Evolutionary conservation across 2,888 invertebrate genomes (phyloP).

Genomic region (Drosophila tripunctata): DNA sequence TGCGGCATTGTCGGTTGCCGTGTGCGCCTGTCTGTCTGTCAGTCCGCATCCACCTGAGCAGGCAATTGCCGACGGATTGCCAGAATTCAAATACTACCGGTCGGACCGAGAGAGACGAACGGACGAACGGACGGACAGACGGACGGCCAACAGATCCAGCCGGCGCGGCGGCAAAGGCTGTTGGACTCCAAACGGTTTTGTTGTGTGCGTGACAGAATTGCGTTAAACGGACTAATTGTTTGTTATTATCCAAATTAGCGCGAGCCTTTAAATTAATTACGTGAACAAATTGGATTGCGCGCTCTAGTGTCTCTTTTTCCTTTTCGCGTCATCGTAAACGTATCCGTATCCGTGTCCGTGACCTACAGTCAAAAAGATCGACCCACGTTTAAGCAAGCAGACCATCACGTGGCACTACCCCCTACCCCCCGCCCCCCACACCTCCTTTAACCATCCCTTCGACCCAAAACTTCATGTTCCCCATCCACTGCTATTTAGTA

Average conservation of each 20-base stretch:
- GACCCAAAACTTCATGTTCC: neutral
- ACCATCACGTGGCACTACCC: conserved; percentile 49
- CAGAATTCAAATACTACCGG: conserved; percentile 12
- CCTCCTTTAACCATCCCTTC: no score
- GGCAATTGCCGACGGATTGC: conserved; percentile 25
- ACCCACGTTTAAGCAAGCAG: conserved; percentile 38
- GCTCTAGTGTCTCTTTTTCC: conserved; percentile 11
- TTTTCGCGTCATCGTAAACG: neutral
- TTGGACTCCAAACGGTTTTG: neutral
- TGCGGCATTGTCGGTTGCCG: conserved; percentile 59
- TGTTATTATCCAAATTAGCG: conserved; percentile 50
- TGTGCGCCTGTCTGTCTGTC: conserved; percentile 60
- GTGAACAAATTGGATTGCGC: conserved; percentile 60
- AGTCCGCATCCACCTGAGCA: conserved; percentile 16
- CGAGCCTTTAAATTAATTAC: conserved; percentile 63
- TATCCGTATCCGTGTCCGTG: conserved; percentile 49
- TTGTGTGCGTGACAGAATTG: conserved; percentile 44
- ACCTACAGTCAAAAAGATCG: conserved; percentile 59
- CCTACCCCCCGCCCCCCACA: neutral
- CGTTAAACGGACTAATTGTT: conserved; percentile 48
- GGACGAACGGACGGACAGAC: neutral
- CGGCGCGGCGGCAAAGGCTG: neutral
- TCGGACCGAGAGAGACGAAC: neutral
- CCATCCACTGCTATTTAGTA: neutral
- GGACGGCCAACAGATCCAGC: conserved; percentile 1